phyloP scores from a whole-genome alignment of 2,888 invertebrate species.

The Bedellia somnulentella region DNA sequence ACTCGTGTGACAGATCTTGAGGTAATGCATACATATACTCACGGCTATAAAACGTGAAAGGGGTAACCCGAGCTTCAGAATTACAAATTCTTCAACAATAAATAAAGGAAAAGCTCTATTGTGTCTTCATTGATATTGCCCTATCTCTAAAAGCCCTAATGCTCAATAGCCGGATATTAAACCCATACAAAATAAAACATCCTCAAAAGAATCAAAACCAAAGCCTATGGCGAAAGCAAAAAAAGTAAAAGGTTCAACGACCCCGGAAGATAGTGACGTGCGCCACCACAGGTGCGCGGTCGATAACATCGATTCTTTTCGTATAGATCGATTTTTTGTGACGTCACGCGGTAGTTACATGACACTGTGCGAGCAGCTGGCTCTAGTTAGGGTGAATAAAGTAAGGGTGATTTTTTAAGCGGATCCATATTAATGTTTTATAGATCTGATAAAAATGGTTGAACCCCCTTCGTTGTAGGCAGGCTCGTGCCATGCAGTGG shows the following conservation, averaged over 20 bases:
- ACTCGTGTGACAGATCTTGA: too few relatives aligned
- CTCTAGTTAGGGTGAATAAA: constrained; percentile 20
- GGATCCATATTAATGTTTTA: constrained; percentile 14
- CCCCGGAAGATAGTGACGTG: constrained; percentile 41
- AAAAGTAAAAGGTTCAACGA: constrained; percentile 24
- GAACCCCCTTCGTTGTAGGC: too few relatives aligned
- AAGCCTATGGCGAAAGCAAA: constrained; percentile 1
- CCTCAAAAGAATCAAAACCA: constrained; percentile 1
- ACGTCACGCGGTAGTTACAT: constrained; percentile 40
- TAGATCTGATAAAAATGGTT: too few relatives aligned
- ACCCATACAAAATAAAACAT: not conserved
- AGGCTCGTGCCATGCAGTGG: too few relatives aligned
- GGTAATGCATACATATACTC: too few relatives aligned
- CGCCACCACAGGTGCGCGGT: constrained; percentile 42
- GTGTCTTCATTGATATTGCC: not conserved
- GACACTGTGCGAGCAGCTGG: constrained; percentile 42
- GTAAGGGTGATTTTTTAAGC: constrained; percentile 31
- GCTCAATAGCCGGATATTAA: not conserved
- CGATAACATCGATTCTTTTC: constrained; percentile 39
- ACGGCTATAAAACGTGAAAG: too few relatives aligned
- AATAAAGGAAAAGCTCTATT: not conserved
- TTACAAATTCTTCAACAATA: not conserved
- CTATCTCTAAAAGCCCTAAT: not conserved
- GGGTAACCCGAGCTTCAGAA: too few relatives aligned
- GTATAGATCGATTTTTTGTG: constrained; percentile 38